Evolutionary conservation across 1,140 invertebrate species (phyloP).

Genomic region (Drosophila ercepeae): DNA sequence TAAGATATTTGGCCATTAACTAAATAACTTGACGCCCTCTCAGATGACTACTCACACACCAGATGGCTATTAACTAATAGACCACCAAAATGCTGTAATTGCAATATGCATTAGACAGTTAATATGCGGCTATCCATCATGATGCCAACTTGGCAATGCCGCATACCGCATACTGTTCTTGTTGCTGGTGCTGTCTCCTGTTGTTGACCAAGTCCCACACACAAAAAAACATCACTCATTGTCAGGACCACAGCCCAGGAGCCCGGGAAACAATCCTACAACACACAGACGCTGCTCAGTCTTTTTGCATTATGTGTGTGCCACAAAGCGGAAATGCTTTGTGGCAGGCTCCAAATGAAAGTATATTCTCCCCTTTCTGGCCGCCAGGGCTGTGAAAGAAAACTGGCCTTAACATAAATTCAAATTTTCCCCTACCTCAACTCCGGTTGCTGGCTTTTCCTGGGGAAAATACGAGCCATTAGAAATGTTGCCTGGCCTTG

Average conservation of each 20-base stretch:
- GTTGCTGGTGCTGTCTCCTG: conserved; percentile 17
- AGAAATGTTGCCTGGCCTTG: conserved; percentile 58
- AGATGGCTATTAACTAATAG: conserved; percentile 38
- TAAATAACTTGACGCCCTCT: neutral
- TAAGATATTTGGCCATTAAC: conserved; percentile 37
- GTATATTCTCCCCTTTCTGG: conserved; percentile 17
- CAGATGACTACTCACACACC: conserved; percentile 5
- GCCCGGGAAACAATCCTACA: too few species aligned
- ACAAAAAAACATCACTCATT: conserved; percentile 46
- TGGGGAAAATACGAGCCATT: conserved; percentile 33
- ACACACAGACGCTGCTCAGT: neutral
- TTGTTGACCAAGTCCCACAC: conserved; percentile 27
- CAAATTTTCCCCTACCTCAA: conserved; percentile 36
- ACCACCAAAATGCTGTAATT: conserved; percentile 36
- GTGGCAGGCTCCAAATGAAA: conserved; percentile 54
- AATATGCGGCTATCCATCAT: conserved; percentile 51
- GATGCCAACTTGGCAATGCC: conserved; percentile 6
- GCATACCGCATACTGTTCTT: conserved; percentile 3
- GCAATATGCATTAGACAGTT: conserved; percentile 45
- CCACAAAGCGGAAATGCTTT: conserved; percentile 60
- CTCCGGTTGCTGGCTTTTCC: conserved; percentile 1
- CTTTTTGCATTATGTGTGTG: conserved; percentile 46
- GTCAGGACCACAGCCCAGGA: conserved; percentile 19
- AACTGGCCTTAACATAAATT: conserved; percentile 38
- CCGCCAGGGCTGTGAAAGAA: too few species aligned